Percentiles rank a stretch among this genome's conserved stretches.
These are phyloP conservation scores for Conger conger DNA, from an alignment of 2,113 vertebrate genomes.

Conservation along the genomic window DNA sequence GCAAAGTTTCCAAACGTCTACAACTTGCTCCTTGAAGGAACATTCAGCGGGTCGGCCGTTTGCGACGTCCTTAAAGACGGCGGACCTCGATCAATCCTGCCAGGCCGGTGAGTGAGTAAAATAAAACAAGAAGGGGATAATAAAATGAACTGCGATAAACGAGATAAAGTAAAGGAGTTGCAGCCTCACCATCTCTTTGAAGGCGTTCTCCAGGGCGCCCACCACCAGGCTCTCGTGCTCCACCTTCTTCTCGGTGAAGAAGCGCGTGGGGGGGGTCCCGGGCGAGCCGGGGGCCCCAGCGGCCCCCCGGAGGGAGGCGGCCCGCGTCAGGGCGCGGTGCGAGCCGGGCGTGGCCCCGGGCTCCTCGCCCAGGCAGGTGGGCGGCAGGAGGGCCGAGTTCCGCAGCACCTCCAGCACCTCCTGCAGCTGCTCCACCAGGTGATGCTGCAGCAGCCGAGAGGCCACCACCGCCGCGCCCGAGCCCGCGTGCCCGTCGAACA, in stretches of 20 bases:
- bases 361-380: slow-evolving; percentile 89
- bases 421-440: slow-evolving; percentile 87
- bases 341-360: slow-evolving; percentile 63
- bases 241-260: slow-evolving; percentile 96
- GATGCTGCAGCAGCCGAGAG: slow-evolving; percentile 86
- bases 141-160: no score
- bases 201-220: slow-evolving; percentile 94
- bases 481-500: slow-evolving; percentile 95
- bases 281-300: slow-evolving; percentile 86
- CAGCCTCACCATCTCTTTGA: slow-evolving; percentile 88
- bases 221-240: slow-evolving; percentile 90
- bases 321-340: slow-evolving; percentile 82
- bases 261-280: slow-evolving; percentile 81
- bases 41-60: no score
- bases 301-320: slow-evolving; percentile 82
- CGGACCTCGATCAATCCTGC: no score
- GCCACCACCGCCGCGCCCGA: slow-evolving; percentile 88
- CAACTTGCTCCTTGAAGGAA: no score
- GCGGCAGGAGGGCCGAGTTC: slow-evolving; percentile 72
- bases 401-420: slow-evolving; percentile 86
- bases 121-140: no score
- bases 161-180: no score
- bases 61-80: no score
- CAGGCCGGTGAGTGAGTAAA: no score
- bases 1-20: no score